Base-by-base conservation (phyloP, 2,113 vertebrate species). In the Morphnarchus princeps region DNA sequence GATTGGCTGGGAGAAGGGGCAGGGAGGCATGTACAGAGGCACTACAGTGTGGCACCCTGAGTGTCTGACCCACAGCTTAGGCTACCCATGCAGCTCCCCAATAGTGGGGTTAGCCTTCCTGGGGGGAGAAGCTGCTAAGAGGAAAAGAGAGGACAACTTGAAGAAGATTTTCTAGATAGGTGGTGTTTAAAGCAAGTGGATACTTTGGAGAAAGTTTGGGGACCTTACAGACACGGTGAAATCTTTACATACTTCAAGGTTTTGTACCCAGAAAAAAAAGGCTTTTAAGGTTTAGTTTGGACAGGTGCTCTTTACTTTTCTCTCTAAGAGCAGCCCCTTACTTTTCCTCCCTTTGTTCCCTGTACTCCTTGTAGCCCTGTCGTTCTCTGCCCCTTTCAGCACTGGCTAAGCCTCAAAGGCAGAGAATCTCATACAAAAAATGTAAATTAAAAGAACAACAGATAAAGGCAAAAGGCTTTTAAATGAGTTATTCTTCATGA, bases 401-500 rank as follows among this genome's bases (percentile, higher is more conserved):
- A 54, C 47, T 91, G 77, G n/a, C 55, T 90, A 86, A 94, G 24
- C 34, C 67, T 90, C 55, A 90, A 93, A 92, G 29, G 18, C 61
- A 84, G 42, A 9, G 31, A 93, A 50, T 63, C 19, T 97, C 50
- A 67, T 62, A 32, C 15, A 42, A 80, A 81, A 85, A 87, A 38
- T 11, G 11, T 57, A 77, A 91, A 86, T 63, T 9, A 91, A 94
- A 94, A 91, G 69, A 93, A 87, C 36, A 97, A 90, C 61, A 88
- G 69, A 87, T 62, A 77, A 94, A 87, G 78, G 54, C 71, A 31
- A 93, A 95, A 88, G 57, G 54, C 13, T 93, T 87, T 96, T 40
- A 80, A 83, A 91, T 84, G 18, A 96, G 45, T 91, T 97, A 93
- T 90, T 94, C 82, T 87, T 92, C 47, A 28, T 93, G 32, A 94